These are phyloP conservation scores for Anorthoa munda DNA, from an alignment of 2,888 invertebrate species.

Conservation along the genomic window DNA sequence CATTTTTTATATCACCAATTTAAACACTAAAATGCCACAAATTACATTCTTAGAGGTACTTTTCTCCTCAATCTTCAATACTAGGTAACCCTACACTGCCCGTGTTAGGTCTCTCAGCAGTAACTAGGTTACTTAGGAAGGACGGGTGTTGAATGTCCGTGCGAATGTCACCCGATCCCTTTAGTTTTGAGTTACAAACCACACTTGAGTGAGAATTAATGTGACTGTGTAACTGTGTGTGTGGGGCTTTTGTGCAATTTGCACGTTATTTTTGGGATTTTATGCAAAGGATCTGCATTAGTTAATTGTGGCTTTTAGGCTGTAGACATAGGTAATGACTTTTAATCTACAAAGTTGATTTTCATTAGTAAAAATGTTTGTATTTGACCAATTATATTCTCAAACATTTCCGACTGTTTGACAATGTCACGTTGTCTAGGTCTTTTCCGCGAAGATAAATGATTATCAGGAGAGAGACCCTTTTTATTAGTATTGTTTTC, in stretches of 20 bases:
- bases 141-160: conserved; percentile 67
- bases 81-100: conserved; percentile 48
- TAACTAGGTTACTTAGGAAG: conserved; percentile 69
- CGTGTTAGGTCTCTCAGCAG: conserved; percentile 51
- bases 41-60: neutral
- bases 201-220: conserved; percentile 58
- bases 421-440: no score
- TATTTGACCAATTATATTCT: no score
- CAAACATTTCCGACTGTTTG: no score
- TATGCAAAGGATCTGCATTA: neutral
- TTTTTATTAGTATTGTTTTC: neutral
- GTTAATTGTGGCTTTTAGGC: no score
- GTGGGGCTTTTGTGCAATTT: neutral
- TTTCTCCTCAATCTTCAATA: conserved; percentile 13
- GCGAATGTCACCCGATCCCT: conserved; percentile 67
- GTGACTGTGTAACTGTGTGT: conserved; percentile 28
- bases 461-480: neutral
- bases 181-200: conserved; percentile 71
- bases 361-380: no score
- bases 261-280: neutral
- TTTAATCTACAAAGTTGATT: no score
- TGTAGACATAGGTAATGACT: no score
- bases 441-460: no score
- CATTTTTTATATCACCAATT: neutral
- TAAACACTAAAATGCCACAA: neutral